Evolutionary conservation across 2,797 vertebrate species (phyloP).

Genomic region (Acipenser oxyrinchus): DNA sequence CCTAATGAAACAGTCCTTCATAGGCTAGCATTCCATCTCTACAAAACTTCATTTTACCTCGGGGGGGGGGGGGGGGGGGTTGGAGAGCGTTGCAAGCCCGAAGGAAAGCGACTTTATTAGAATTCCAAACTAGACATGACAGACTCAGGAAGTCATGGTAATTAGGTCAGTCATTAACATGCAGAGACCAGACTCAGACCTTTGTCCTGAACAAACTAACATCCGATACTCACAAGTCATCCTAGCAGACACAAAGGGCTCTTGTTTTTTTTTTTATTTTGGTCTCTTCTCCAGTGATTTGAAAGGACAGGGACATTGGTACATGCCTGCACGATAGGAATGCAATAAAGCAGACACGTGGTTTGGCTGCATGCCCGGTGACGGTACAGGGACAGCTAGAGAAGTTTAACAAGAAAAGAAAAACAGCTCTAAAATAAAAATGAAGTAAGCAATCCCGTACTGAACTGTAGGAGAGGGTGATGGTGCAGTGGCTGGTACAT

Average conservation of each 20-base stretch:
- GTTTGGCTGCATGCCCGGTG: conserved; percentile 21
- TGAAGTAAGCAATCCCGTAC: too few relatives aligned
- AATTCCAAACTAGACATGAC: not conserved
- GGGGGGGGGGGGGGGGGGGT: not conserved
- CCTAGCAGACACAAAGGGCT: not conserved
- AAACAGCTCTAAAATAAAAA: conserved; percentile 2
- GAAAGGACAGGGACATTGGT: not conserved
- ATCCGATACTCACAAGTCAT: not conserved
- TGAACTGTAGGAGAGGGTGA: too few relatives aligned
- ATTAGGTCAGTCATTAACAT: not conserved
- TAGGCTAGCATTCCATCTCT: too few relatives aligned
- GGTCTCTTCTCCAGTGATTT: not conserved
- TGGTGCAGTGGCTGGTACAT: too few relatives aligned
- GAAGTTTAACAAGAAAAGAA: conserved; percentile 22
- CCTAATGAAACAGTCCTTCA: too few relatives aligned
- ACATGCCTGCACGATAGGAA: conserved; percentile 9
- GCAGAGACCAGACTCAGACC: not conserved
- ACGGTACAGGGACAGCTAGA: conserved; percentile 4
- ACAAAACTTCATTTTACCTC: too few relatives aligned
- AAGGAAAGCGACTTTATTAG: not conserved
- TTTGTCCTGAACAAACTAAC: conserved; percentile 1
- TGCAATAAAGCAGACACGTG: conserved; percentile 29
- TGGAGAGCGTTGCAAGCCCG: not conserved
- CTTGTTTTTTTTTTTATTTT: not conserved
- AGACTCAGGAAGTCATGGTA: not conserved